Conservation (phyloP, 2,113 vertebrate genomes). For the Phyllostomus discolor region DNA sequence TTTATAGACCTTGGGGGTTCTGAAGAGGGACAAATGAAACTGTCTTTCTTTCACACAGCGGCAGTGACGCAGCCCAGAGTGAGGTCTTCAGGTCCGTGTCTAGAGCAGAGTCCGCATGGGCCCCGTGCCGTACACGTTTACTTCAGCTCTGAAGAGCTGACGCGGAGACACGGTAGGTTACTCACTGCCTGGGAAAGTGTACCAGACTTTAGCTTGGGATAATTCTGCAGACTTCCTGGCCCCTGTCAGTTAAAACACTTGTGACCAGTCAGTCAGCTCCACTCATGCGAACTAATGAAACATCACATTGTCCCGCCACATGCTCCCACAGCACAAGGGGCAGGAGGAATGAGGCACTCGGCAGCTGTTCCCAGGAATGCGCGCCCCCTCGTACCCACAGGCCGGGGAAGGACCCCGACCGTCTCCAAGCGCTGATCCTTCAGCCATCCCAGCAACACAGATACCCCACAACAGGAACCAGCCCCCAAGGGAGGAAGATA, state of each 20-base stretch:
- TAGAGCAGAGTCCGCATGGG: not conserved
- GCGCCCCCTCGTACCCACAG: not conserved
- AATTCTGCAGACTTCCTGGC: conserved; percentile 12
- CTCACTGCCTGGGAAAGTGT: not conserved
- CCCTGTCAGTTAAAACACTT: conserved; percentile 58
- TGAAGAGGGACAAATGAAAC: not conserved
- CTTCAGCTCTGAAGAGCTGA: not conserved
- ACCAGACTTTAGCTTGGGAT: not conserved
- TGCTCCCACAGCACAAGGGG: conserved; percentile 30
- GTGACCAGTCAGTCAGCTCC: conserved; percentile 63
- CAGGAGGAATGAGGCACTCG: not conserved
- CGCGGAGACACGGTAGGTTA: not conserved
- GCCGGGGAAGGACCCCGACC: not conserved
- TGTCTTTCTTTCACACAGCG: not conserved
- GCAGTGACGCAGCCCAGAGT: not conserved
- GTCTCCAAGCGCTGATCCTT: not conserved
- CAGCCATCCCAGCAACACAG: not conserved
- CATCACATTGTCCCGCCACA: conserved; percentile 48
- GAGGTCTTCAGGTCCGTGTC: not conserved
- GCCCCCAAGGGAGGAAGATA: conserved; percentile 1
- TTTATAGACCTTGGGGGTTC: not conserved
- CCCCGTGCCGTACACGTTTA: not conserved
- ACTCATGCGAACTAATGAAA: conserved; percentile 41
- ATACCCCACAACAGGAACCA: not conserved
- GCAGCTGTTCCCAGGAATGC: conserved; percentile 68